These are phyloP conservation scores for Phycodurus eques DNA, from an alignment of 2,113 vertebrate species.

Conservation along the genomic window DNA sequence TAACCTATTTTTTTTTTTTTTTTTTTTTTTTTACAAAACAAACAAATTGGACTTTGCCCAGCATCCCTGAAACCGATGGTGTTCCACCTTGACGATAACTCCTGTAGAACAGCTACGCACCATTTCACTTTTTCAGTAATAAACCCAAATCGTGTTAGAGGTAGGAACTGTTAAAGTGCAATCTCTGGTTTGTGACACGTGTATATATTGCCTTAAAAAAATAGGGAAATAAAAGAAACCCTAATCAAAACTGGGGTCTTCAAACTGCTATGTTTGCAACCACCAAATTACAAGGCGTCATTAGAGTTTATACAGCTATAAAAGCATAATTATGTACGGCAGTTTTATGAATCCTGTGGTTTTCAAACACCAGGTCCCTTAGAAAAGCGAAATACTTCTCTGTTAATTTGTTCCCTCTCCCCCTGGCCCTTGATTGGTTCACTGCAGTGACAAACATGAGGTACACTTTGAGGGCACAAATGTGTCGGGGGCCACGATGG, in stretches of 20 bases:
- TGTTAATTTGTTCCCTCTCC: constrained; percentile 67
- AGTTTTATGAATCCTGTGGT: constrained; percentile 73
- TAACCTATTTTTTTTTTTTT: too few species aligned
- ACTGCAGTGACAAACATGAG: constrained; percentile 57
- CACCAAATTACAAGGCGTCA: constrained; percentile 84
- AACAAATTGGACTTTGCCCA: too few species aligned
- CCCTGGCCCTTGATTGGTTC: constrained; percentile 59
- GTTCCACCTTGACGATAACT: too few species aligned
- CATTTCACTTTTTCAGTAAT: constrained; percentile 18
- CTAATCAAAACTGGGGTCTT: constrained; percentile 76
- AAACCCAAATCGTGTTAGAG: constrained; percentile 66
- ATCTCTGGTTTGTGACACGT: constrained; percentile 38
- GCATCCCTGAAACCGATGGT: too few species aligned
- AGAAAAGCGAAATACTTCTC: constrained; percentile 71
- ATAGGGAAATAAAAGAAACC: constrained; percentile 81
- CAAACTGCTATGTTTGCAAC: constrained; percentile 75
- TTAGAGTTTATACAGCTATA: constrained; percentile 80
- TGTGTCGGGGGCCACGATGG: constrained; percentile 45
- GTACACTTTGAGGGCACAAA: constrained; percentile 51
- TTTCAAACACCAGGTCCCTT: constrained; percentile 72
- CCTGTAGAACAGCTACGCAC: background rate
- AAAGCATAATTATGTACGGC: constrained; percentile 77
- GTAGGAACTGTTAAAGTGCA: background rate
- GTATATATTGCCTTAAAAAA: constrained; percentile 72
- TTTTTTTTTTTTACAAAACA: too few species aligned